Evolutionary conservation across 2,888 invertebrate genomes (phyloP), one percentile per base, ranked within the genome.

Genomic region (Celastrina argiolus): DNA sequence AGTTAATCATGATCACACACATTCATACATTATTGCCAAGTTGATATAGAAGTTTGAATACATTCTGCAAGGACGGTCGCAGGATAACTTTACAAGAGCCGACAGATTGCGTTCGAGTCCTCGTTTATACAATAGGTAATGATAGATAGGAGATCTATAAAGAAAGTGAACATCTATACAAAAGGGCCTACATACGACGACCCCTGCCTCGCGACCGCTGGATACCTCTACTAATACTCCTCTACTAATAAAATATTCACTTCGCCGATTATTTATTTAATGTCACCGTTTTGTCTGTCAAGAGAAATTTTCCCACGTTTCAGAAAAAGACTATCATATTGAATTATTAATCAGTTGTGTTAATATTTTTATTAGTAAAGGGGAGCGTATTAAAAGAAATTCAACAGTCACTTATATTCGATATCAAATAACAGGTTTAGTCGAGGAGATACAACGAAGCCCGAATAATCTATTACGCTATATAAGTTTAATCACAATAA

Each of bases 1-100:
- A 70, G 56, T 64, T 72, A 71, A 72, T 72, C 66, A 69, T 67
- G 66, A 71, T 71, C 71, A 69, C 71, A 66, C 70, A 66, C 70
- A 68, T 69, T 66, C 67, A 66, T 66, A 68, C 51, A 51, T 69
- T 71, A 71, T 70, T 72, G 70, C 71, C 69, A 71, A 68, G 64
- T 65, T 64, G 64, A 69, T 66, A 69, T 63, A 56, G 66, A 64
- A 18, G 45, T 56, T 66, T 56, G 65, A 66, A 63, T 68, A 66
- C 45, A 58, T 64, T 68, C 73, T 71, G 74, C 73, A 70, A 72
- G 74, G 73, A 72, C 73, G 70, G 71, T 71, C 69, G 74, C 72
- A 70, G 72, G 64, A 66, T 70, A 26, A 69, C 68, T 51, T 67
- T 56, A 28, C 41, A 22, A 58, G 28, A 64, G 42, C 56, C 22